Conservation (phyloP, 2,113 vertebrate genomes). For the Tetrax tetrax region DNA sequence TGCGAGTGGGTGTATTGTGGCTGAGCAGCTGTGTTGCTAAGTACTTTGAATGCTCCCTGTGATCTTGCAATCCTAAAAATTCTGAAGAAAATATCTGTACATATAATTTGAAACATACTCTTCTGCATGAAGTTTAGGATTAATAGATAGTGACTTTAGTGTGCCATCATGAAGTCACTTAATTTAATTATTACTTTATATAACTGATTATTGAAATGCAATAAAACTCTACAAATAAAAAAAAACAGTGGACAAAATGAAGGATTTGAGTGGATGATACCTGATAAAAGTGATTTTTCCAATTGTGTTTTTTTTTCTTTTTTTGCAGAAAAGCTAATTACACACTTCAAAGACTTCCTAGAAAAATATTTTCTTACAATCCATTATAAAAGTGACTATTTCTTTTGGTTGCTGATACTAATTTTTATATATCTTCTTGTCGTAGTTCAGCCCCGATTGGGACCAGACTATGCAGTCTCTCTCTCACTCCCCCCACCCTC, state of each 20-base stretch:
- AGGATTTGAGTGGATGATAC: background rate
- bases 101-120: background rate
- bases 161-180: background rate
- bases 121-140: background rate
- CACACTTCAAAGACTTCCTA: background rate
- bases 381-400: accelerated
- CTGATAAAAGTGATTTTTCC: background rate
- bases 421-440: too few species aligned
- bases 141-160: background rate
- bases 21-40: slow-evolving; percentile 41
- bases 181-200: background rate
- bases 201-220: background rate
- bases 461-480: too few species aligned
- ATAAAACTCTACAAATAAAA: background rate
- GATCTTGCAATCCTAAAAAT: slow-evolving; percentile 1
- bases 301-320: background rate
- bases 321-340: background rate
- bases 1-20: slow-evolving; percentile 47
- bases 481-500: too few species aligned
- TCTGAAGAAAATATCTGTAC: background rate
- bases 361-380: background rate
- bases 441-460: too few species aligned
- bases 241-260: background rate
- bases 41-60: background rate
- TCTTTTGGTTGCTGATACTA: too few species aligned